Evolutionary conservation across 1,140 invertebrate genomes (phyloP), one percentile per base, ranked within the genome.

Genomic region (Belonocnema kinseyi): DNA sequence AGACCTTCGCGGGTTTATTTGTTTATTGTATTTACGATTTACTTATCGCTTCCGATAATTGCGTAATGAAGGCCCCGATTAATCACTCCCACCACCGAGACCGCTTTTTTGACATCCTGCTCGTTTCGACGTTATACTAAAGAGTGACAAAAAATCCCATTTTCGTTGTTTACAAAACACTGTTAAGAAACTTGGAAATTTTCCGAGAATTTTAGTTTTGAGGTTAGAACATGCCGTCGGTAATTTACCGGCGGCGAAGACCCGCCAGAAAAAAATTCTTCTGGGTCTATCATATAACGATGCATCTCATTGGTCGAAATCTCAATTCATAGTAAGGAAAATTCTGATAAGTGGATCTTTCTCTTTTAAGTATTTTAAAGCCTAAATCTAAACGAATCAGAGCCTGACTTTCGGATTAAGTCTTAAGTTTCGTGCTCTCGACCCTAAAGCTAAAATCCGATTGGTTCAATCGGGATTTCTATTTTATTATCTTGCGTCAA

Each of bases 131-230:
- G 61, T 66, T 33, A 13, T 33, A 66, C 61, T 26, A 66, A 33
- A 46, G 26, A 66, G 61, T 40, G 26, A 40, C 61, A 66, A 66
- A 66, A 54, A 54, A 54, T n/a, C 12, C 26, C 61, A 33, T 40
- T 66, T 66, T 66, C 61, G 40, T 66, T 66, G 61, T 66, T 66
- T 66, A 66, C 61, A 66, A 66, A 66, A 66, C 61, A 66, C 26
- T 46, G 14, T 33, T 8, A 66, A 66, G 26, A 66, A 16, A 66
- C 61, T 66, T 66, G 61, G 61, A 66, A 66, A 66, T 40, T 40
- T 66, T 66, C 61, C 2, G 14, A 66, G 61, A 66, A 66, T 66
- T 66, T 66, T 26, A 66, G 61, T 14, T 66, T 40, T 66, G 33
- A 66, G 58, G 61, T 66, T 66, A 66, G 61, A 6, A 13, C 16